These are phyloP conservation scores for Phalera bucephala DNA, from an alignment of 2,888 invertebrate genomes.

Conservation along the genomic window DNA sequence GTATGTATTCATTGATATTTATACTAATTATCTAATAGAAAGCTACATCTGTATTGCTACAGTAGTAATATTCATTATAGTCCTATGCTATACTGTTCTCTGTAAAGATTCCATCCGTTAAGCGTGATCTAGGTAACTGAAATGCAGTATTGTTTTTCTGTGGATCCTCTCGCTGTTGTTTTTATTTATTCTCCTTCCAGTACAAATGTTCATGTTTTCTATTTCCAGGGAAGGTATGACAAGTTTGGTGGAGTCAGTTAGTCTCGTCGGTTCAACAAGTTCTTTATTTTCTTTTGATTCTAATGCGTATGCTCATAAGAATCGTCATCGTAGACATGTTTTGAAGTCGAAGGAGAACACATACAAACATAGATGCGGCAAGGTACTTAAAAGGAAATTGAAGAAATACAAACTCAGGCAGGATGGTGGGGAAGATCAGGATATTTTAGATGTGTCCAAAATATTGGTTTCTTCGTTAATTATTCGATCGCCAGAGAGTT, in stretches of 20 bases:
- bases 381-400: constrained; percentile 58
- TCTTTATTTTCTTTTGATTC: constrained; percentile 14
- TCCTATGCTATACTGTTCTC: too few species aligned
- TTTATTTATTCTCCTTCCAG: too few species aligned
- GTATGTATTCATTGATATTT: constrained; percentile 44
- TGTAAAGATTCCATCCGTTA: too few species aligned
- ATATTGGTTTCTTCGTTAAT: constrained; percentile 50
- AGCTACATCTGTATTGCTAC: too few species aligned
- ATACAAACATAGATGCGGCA: constrained; percentile 53
- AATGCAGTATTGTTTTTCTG: too few species aligned
- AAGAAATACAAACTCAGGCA: constrained; percentile 68
- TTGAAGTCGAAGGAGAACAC: constrained; percentile 53
- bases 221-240: constrained; percentile 69
- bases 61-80: too few species aligned
- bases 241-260: constrained; percentile 40
- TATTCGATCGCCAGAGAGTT: constrained; percentile 56
- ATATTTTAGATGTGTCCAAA: constrained; percentile 67
- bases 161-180: too few species aligned
- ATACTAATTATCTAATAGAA: too few species aligned
- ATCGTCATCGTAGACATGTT: constrained; percentile 33
- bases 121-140: too few species aligned
- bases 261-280: constrained; percentile 23
- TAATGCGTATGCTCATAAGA: constrained; percentile 20
- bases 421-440: constrained; percentile 71
- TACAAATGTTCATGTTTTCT: too few species aligned